A percentile compares a stretch with the other conserved stretches of the same genome.
Conservation (phyloP, 2,797 vertebrate species). For the Notoglanidium macrostoma region DNA sequence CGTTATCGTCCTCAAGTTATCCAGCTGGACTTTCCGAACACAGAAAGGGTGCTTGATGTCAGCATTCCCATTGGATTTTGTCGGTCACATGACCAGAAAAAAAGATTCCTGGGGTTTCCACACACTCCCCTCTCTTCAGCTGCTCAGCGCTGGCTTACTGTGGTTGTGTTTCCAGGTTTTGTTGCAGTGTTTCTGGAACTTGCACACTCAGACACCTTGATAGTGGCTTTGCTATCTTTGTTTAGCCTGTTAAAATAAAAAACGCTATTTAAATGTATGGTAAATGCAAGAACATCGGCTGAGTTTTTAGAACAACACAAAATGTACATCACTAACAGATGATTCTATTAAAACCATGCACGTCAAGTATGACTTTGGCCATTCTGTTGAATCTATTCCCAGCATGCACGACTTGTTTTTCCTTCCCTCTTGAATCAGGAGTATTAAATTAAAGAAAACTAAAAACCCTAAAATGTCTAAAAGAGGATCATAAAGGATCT, state of each 20-base stretch:
- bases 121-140: background rate
- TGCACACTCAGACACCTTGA: slow-evolving; percentile 29
- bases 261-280: background rate
- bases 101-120: slow-evolving; percentile 20
- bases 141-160: background rate
- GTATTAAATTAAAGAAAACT: background rate
- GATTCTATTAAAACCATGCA: background rate
- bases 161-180: background rate
- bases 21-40: slow-evolving; percentile 37
- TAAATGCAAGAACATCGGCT: background rate
- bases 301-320: background rate
- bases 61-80: slow-evolving; percentile 22
- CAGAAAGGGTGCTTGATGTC: background rate
- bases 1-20: background rate
- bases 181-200: background rate
- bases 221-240: slow-evolving; percentile 62
- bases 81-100: slow-evolving; percentile 40
- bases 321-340: background rate
- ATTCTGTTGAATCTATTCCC: background rate
- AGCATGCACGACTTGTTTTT: background rate
- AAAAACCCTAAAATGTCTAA: background rate
- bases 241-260: slow-evolving; percentile 62
- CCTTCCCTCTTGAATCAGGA: background rate
- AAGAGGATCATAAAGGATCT: background rate
- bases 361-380: background rate